Evolutionary conservation across 1,140 invertebrate genomes (phyloP).

Genomic region (Adelges cooleyi): DNA sequence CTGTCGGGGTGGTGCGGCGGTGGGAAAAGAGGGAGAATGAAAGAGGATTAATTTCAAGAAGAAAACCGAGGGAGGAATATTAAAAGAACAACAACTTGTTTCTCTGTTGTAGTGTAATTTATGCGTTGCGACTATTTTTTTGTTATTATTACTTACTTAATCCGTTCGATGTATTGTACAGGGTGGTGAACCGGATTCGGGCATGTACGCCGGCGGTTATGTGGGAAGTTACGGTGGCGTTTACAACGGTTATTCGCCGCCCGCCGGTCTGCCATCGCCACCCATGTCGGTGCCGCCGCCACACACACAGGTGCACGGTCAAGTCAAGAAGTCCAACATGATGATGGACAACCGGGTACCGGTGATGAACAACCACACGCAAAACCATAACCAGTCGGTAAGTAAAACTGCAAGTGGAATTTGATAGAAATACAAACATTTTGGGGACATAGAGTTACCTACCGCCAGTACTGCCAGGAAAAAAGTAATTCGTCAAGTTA

Average conservation of each 20-base stretch:
- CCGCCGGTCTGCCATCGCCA: conserved; percentile 43
- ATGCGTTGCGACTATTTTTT: too few species aligned
- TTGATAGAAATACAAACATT: too few species aligned
- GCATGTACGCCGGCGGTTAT: conserved; percentile 43
- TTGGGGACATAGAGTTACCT: too few species aligned
- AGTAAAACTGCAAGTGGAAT: too few species aligned
- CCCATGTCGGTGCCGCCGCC: conserved; percentile 35
- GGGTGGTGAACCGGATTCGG: conserved; percentile 44
- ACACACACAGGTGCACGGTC: conserved; percentile 32
- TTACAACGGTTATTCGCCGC: conserved; percentile 51
- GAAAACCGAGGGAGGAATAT: too few species aligned
- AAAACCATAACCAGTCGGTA: conserved; percentile 34
- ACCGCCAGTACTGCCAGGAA: neutral
- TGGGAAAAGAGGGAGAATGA: too few species aligned
- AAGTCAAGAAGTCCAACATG: conserved; percentile 31
- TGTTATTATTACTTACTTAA: neutral
- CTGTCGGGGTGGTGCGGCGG: neutral
- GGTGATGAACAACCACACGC: conserved; percentile 36
- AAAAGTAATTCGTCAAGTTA: neutral
- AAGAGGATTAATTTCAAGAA: too few species aligned
- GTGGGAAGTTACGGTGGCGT: conserved; percentile 37
- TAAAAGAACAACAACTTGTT: too few species aligned
- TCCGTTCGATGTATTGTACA: conserved; percentile 27
- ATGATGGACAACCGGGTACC: conserved; percentile 33
- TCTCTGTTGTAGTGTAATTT: neutral